These are phyloP conservation scores for Syritta pipiens DNA, from an alignment of 2,888 invertebrate species.

Conservation along the genomic window DNA sequence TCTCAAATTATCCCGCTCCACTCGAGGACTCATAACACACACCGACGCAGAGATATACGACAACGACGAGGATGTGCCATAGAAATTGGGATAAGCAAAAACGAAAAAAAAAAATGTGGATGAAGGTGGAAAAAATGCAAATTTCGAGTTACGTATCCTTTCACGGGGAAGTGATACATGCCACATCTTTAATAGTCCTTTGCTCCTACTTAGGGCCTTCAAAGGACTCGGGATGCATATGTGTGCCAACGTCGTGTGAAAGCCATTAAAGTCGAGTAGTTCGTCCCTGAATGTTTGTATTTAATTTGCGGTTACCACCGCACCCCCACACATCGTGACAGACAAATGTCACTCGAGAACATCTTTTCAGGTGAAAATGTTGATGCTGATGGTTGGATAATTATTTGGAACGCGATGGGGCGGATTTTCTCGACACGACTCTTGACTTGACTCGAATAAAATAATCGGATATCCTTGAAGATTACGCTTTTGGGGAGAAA, in stretches of 20 bases:
- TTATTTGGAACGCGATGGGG: constrained; percentile 18
- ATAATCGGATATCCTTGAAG: constrained; percentile 40
- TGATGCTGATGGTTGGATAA: constrained; percentile 29
- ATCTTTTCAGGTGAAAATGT: constrained; percentile 41
- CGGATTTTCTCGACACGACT: too few species aligned
- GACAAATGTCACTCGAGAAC: constrained; percentile 36
- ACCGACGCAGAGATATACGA: constrained; percentile 12
- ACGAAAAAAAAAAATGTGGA: neutral
- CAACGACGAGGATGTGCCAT: constrained; percentile 1
- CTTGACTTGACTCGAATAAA: neutral
- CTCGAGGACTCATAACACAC: constrained; percentile 24
- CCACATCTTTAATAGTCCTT: constrained; percentile 34
- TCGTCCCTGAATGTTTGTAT: constrained; percentile 36
- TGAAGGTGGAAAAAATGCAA: constrained; percentile 8
- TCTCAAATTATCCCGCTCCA: constrained; percentile 34
- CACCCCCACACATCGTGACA: neutral
- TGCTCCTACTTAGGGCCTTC: too few species aligned
- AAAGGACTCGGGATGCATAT: neutral
- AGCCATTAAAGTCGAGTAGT: constrained; percentile 38
- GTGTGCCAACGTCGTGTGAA: constrained; percentile 11
- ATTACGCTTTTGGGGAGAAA: neutral
- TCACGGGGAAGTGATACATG: constrained; percentile 30
- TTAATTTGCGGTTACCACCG: constrained; percentile 30
- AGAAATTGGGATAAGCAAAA: neutral
- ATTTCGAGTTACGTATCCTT: constrained; percentile 37